Base-by-base conservation (phyloP, 1,140 invertebrate species). In the Phortica variegata region DNA sequence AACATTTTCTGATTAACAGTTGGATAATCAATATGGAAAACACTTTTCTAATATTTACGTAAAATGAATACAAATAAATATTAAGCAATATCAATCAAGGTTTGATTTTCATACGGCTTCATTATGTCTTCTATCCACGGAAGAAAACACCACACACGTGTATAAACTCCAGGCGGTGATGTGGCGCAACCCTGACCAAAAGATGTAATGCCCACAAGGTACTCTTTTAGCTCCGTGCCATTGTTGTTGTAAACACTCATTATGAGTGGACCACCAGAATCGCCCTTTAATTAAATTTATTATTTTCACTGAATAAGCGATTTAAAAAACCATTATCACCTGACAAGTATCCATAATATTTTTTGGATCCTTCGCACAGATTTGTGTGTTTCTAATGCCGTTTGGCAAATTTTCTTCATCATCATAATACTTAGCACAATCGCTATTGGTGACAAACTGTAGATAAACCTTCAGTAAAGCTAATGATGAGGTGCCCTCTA, bases 131-230 rank as follows among this genome's bases (percentile, higher is more conserved):
- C 83, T 33, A 87, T 85, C 84, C 85, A 87, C 1, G 79, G 72
- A 0, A 83, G 60, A 44, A 80, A 87, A 23, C 79, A 65, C 1
- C 69, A 56, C 3, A 86, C 80, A 58, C 75, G 78, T 1, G 84
- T 85, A 50, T 87, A 87, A 23, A 87, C 78, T 0, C 83, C 88
- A 1, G 87, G 85, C 72, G 88, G 82, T 45, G 82, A 77, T 26
- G 84, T 81, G 4, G 81, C 89, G 66, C 89, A 91, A n/a, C 88
- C 87, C 58, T 85, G 81, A 2, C 91, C 91, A 58, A 88, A 85
- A 58, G 85, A 87, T 0, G 89, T 83, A 32, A 89, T 81, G 3
- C 87, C 87, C 8, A 82, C 85, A 33, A 87, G 66, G 54, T 86
- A 87, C 83, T n/a, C n/a, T n/a, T n/a, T n/a, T n/a, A 84, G 87